Evolutionary conservation across 2,888 invertebrate genomes (phyloP).

Genomic region (Folsomia manolachei): DNA sequence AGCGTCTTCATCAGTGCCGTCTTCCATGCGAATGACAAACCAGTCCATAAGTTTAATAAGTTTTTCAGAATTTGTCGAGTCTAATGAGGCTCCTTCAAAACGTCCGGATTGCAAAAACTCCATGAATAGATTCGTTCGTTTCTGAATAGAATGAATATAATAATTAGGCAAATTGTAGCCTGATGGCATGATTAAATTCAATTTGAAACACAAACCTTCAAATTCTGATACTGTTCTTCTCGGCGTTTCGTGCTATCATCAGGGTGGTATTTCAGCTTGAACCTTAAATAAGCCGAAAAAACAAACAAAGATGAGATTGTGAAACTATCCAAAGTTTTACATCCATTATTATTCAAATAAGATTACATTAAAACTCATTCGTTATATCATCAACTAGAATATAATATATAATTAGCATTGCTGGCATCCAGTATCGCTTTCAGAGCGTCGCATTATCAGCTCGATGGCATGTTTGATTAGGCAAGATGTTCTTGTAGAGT

Average conservation of each 20-base stretch:
- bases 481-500: too few relatives aligned
- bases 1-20: conserved; percentile 66
- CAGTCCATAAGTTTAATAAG: conserved; percentile 87
- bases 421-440: too few relatives aligned
- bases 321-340: neutral
- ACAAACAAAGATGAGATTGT: neutral
- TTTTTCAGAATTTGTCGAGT: conserved; percentile 72
- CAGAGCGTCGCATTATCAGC: too few relatives aligned
- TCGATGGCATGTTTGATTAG: too few relatives aligned
- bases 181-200: conserved; percentile 46
- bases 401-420: too few relatives aligned
- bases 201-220: conserved; percentile 67
- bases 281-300: too few relatives aligned
- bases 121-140: conserved; percentile 82
- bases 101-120: conserved; percentile 73
- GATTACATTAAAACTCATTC: too few relatives aligned
- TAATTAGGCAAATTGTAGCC: neutral
- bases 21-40: conserved; percentile 94
- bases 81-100: conserved; percentile 75
- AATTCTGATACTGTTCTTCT: conserved; percentile 75
- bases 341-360: too few relatives aligned
- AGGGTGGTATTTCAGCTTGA: conserved; percentile 98
- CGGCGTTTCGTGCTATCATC: conserved; percentile 88
- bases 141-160: conserved; percentile 60
- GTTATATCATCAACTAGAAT: too few relatives aligned